Conservation (phyloP, 2,888 invertebrate species). For the Oscheius sp. region DNA sequence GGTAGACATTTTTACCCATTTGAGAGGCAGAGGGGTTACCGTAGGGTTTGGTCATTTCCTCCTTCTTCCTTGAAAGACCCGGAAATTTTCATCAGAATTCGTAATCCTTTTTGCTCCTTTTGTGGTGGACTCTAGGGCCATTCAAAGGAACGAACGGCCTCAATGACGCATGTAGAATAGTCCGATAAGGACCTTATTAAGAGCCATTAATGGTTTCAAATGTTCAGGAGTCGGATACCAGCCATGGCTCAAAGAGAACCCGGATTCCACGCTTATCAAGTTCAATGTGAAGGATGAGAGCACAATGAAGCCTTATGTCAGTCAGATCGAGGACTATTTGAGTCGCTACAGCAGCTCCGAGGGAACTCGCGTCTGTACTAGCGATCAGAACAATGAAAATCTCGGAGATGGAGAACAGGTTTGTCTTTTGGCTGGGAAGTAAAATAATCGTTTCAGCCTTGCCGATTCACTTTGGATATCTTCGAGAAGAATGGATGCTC, state of each 20-base stretch:
- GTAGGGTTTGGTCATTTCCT: too few relatives aligned
- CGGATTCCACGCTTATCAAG: conserved; percentile 95
- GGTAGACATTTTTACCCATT: too few relatives aligned
- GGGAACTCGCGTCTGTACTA: conserved; percentile 59
- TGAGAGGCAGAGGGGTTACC: too few relatives aligned
- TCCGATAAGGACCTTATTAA: background rate
- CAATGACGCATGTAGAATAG: background rate
- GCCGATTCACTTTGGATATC: conserved; percentile 59
- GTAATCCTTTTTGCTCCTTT: too few relatives aligned
- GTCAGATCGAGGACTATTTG: conserved; percentile 56
- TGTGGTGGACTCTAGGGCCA: too few relatives aligned
- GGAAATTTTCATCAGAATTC: too few relatives aligned
- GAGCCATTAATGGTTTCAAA: background rate
- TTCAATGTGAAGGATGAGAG: conserved; percentile 76
- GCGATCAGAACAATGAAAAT: conserved; percentile 42
- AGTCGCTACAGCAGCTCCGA: conserved; percentile 56
- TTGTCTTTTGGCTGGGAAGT: background rate
- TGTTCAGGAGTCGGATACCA: conserved; percentile 89
- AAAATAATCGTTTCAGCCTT: conserved; percentile 46
- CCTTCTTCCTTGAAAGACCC: too few relatives aligned
- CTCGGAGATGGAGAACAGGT: conserved; percentile 32
- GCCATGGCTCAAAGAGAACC: conserved; percentile 91
- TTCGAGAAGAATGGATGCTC: conserved; percentile 57
- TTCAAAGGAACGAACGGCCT: background rate
- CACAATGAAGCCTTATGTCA: conserved; percentile 52